Base-by-base conservation (phyloP, 1,140 invertebrate species). In the Neodiprion virginianus region DNA sequence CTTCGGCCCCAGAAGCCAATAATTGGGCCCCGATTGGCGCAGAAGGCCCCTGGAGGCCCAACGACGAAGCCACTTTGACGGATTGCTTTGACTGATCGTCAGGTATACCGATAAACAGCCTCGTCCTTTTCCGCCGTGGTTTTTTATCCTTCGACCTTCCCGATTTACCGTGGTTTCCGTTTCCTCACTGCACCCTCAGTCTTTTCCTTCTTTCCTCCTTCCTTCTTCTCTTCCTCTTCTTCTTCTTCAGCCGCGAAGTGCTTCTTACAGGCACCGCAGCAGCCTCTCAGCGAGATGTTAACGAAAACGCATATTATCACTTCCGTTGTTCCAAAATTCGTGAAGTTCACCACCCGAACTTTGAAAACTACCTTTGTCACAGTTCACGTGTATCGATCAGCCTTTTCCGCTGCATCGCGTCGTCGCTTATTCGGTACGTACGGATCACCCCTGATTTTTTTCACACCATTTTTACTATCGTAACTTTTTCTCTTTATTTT, bases 21-120 rank as follows among this genome's bases (percentile, higher is more conserved):
- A 88, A 79, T 85, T 88, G 87, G 85, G 87, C 85, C 85, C 88
- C 87, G 83, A 89, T 87, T 81, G 87, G 86, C 85, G 86, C 86
- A 82, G 87, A 85, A 79, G 86, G 85, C 86, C 87, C 87, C 86
- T 88, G 88, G 83, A 89, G 86, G 80, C 87, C 86, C 81, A 89
- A 87, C 87, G 88, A 89, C 87, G 87, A 88, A 89, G 88, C 88
- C 88, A 88, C 88, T 89, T 89, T 89, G 88, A 85, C 87, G 86
- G 86, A 82, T 87, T 88, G 85, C 80, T 40, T 40, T 40, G 84
- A 78, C 78, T 85, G 84, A 85, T 81, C 80, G 82, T 83, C 77
- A 84, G 84, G 81, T 75, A 40, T 40, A 81, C 82, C 85, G 84
- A 86, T 87, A 87, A 78, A 67, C 77, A 71, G 75, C 70, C 75